These are phyloP conservation scores for Heteromormyrus szaboi DNA, from an alignment of 2,797 vertebrate genomes.

Conservation along the genomic window DNA sequence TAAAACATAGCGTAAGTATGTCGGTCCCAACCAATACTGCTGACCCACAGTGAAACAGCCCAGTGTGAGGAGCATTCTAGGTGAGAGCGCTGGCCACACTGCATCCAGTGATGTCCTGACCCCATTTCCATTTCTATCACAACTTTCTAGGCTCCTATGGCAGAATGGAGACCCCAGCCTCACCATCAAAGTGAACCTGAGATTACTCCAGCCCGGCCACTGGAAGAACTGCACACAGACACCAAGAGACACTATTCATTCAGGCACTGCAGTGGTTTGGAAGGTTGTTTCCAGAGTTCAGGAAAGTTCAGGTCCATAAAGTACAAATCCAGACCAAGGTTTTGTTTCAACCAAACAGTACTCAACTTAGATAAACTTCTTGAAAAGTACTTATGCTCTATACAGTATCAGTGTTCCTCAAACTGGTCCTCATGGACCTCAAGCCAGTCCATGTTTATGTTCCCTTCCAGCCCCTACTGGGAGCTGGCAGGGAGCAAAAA, in stretches of 20 bases:
- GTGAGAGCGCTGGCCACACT: not conserved
- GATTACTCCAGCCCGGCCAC: not conserved
- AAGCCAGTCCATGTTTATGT: not conserved
- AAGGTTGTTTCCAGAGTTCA: not conserved
- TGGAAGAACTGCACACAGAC: not conserved
- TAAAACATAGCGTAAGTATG: not conserved
- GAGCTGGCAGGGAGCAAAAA: not conserved
- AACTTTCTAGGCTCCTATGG: not conserved
- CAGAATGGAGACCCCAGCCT: not conserved
- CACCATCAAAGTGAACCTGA: not conserved
- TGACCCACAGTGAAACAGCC: not conserved
- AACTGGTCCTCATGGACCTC: not conserved
- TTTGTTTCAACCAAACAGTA: not conserved
- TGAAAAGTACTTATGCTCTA: not conserved
- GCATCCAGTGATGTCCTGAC: not conserved
- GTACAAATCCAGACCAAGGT: not conserved
- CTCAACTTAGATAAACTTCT: not conserved
- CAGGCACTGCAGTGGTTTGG: not conserved
- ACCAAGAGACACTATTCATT: not conserved
- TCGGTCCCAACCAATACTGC: not conserved
- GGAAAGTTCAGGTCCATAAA: not conserved
- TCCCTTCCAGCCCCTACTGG: not conserved
- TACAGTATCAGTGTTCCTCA: not conserved
- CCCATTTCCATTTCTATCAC: not conserved
- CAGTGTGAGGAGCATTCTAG: not conserved